Evolutionary conservation across 1,140 invertebrate species (phyloP).

Genomic region (Aphaenogaster ashmeadi): DNA sequence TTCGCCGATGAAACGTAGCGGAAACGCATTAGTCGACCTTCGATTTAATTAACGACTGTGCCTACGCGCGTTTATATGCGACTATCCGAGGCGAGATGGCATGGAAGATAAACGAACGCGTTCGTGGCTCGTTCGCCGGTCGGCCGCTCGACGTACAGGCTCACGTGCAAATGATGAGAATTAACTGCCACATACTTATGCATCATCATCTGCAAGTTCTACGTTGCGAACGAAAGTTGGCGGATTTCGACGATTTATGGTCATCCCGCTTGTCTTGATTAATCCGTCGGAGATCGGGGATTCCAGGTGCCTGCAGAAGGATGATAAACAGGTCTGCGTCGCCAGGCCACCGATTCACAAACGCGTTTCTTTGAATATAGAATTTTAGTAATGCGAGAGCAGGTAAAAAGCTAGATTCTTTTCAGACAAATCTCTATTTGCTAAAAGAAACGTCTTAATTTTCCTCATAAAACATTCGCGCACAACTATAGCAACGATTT

Average conservation of each 20-base stretch:
- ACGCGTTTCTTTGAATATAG: conserved; percentile 2
- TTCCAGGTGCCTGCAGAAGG: conserved; percentile 43
- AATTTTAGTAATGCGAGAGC: background rate
- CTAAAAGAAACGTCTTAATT: conserved; percentile 12
- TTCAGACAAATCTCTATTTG: background rate
- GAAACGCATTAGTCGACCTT: conserved; percentile 55
- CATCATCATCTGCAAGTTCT: conserved; percentile 47
- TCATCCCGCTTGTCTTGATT: conserved; percentile 65
- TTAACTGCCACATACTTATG: conserved; percentile 51
- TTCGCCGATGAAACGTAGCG: conserved; percentile 17
- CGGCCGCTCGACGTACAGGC: background rate
- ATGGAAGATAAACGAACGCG: conserved; percentile 40
- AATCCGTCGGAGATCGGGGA: conserved; percentile 59
- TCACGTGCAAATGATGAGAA: conserved; percentile 54
- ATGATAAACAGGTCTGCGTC: conserved; percentile 70
- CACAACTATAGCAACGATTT: background rate
- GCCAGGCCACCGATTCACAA: background rate
- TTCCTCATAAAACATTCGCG: background rate
- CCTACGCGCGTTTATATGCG: background rate
- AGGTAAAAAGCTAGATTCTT: background rate
- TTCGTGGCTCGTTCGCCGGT: background rate
- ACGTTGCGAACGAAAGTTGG: conserved; percentile 36
- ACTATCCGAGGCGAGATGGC: conserved; percentile 17
- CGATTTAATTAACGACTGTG: conserved; percentile 59
- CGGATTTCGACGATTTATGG: conserved; percentile 63